Evolutionary conservation across 2,888 invertebrate genomes (phyloP).

Genomic region (Rhingia rostrata): DNA sequence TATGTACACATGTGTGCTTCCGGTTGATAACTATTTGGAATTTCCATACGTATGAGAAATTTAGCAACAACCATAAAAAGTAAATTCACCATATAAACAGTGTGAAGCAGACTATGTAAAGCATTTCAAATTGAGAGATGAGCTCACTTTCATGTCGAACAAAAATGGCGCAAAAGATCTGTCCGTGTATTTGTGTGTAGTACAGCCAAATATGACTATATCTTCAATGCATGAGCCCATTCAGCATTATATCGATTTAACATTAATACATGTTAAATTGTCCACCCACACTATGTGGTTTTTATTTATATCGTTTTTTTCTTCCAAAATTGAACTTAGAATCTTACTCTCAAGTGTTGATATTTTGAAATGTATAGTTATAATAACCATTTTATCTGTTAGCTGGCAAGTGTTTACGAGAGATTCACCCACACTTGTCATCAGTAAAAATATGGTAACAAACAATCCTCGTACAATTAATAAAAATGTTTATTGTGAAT

Average conservation of each 20-base stretch:
- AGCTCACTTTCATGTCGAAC: slow-evolving; percentile 60
- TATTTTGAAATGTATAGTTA: no score
- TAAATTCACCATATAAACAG: neutral
- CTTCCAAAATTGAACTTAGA: slow-evolving; percentile 32
- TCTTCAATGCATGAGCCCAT: slow-evolving; percentile 24
- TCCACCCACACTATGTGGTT: slow-evolving; percentile 57
- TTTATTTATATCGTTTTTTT: slow-evolving; percentile 35
- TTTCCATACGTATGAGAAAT: slow-evolving; percentile 18
- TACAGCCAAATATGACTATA: slow-evolving; percentile 32
- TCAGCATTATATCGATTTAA: slow-evolving; percentile 39
- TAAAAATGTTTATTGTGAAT: no score
- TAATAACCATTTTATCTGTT: no score
- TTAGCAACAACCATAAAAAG: slow-evolving; percentile 32
- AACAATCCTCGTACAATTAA: no score
- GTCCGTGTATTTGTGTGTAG: slow-evolving; percentile 26
- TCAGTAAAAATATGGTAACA: neutral
- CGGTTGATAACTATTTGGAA: slow-evolving; percentile 41
- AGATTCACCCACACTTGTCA: neutral
- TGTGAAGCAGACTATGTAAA: slow-evolving; percentile 6
- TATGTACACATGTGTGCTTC: slow-evolving; percentile 34
- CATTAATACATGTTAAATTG: slow-evolving; percentile 53
- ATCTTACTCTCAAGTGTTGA: slow-evolving; percentile 32
- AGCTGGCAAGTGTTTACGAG: slow-evolving; percentile 17
- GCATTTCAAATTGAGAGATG: slow-evolving; percentile 64
- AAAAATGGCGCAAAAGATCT: slow-evolving; percentile 33